phyloP scores from a whole-genome alignment of 2,888 invertebrate genomes.

The Heliconius aoede region DNA sequence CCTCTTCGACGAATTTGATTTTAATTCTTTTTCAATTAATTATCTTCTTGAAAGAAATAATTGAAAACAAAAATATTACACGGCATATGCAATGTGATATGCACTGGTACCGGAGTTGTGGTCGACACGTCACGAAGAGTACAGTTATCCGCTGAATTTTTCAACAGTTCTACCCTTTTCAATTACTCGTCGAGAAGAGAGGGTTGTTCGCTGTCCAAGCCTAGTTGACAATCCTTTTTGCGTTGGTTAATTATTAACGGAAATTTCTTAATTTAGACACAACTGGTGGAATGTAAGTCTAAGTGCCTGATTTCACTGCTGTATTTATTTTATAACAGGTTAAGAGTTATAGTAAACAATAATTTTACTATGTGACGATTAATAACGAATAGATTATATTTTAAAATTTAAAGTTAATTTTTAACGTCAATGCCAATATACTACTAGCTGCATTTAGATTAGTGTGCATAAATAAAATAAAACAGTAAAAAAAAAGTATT shows the following conservation, averaged over 20 bases:
- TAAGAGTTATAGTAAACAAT: neutral
- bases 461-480: too few relatives aligned
- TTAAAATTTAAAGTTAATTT: too few relatives aligned
- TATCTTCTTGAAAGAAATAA: too few relatives aligned
- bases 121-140: slow-evolving; percentile 61
- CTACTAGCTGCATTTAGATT: too few relatives aligned
- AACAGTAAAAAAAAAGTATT: too few relatives aligned
- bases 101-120: slow-evolving; percentile 47
- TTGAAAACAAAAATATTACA: too few relatives aligned
- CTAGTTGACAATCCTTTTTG: slow-evolving; percentile 82
- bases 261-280: slow-evolving; percentile 80
- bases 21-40: too few relatives aligned
- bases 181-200: slow-evolving; percentile 80
- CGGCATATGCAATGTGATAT: slow-evolving; percentile 34
- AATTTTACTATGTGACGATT: too few relatives aligned
- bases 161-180: slow-evolving; percentile 79
- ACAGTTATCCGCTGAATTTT: slow-evolving; percentile 77
- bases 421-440: too few relatives aligned
- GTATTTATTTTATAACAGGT: slow-evolving; percentile 47
- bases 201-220: slow-evolving; percentile 78
- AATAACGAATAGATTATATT: too few relatives aligned
- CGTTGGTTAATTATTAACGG: slow-evolving; percentile 77
- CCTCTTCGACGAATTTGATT: neutral
- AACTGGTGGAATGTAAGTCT: slow-evolving; percentile 63
- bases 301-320: slow-evolving; percentile 29